Evolutionary conservation across 2,888 invertebrate genomes (phyloP).

Genomic region (Ellobium chinense): DNA sequence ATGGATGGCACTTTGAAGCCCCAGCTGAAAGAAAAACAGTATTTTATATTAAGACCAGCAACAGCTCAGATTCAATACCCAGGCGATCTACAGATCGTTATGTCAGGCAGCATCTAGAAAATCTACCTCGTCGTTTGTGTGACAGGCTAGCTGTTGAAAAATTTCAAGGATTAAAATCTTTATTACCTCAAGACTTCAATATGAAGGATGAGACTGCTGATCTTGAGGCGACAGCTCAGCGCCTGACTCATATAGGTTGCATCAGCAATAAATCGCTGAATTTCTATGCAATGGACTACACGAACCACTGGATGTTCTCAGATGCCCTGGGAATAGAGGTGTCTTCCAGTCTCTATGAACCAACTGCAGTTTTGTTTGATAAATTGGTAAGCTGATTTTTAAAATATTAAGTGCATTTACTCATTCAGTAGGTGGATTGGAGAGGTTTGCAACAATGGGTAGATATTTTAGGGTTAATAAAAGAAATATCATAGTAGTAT

Average conservation of each 20-base stretch:
- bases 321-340: conserved; percentile 86
- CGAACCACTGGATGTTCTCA: conserved; percentile 86
- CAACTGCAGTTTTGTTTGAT: conserved; percentile 85
- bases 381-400: conserved; percentile 47
- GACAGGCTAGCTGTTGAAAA: conserved; percentile 61
- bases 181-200: not conserved
- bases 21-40: not conserved
- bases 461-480: too few relatives aligned
- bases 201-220: not conserved
- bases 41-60: not conserved
- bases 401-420: too few relatives aligned
- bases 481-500: too few relatives aligned
- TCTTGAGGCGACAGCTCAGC: conserved; percentile 14
- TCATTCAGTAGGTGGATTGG: not conserved
- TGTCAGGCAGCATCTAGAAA: conserved; percentile 57
- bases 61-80: not conserved
- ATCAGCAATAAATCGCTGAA: conserved; percentile 83
- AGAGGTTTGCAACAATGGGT: too few relatives aligned
- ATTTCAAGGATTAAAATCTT: conserved; percentile 52
- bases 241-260: conserved; percentile 77
- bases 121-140: conserved; percentile 56
- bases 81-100: conserved; percentile 61
- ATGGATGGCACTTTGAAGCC: not conserved
- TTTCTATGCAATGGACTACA: conserved; percentile 87
- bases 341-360: conserved; percentile 60